Conservation (phyloP, 2,113 vertebrate genomes). For the Podocnemis expansa region DNA sequence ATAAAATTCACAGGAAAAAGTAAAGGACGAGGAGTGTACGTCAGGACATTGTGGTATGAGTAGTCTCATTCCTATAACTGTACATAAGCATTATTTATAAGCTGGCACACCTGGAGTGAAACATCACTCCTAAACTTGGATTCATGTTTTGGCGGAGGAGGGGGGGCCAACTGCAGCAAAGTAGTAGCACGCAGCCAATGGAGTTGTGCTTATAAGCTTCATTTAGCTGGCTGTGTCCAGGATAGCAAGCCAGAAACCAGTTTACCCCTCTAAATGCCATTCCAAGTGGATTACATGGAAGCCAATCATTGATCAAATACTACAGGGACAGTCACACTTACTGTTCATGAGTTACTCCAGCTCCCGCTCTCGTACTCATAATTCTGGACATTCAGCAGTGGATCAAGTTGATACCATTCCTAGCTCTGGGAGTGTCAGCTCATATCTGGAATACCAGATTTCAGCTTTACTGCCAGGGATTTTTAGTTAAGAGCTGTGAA, state of each 20-base stretch:
- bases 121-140: not conserved
- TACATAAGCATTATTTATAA: not conserved
- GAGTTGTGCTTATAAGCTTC: not conserved
- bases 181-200: not conserved
- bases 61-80: not conserved
- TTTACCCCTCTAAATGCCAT: not conserved
- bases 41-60: not conserved
- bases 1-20: not conserved
- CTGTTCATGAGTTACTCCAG: not conserved
- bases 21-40: not conserved
- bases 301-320: not conserved
- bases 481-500: not conserved
- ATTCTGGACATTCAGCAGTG: not conserved
- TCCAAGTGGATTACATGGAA: accelerated
- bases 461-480: not conserved
- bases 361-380: not conserved
- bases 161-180: not conserved
- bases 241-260: not conserved
- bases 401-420: not conserved
- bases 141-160: not conserved
- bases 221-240: not conserved
- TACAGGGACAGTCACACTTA: not conserved
- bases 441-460: not conserved
- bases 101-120: not conserved
- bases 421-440: accelerated